Conservation (phyloP, 2,888 invertebrate species). For the Ecdyonurus torrentis region DNA sequence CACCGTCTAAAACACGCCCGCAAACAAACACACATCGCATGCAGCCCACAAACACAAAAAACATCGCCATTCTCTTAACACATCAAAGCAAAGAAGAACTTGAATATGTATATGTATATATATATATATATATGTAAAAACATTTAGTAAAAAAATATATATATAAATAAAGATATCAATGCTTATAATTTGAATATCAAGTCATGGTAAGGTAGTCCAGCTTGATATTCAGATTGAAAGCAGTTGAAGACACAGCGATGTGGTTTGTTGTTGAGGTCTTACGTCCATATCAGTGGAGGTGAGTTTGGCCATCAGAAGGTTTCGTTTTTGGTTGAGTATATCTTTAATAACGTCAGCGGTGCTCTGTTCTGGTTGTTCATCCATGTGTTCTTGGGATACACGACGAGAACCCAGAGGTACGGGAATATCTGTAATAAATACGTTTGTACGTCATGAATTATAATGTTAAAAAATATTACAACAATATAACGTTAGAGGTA, state of each 20-base stretch:
- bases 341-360: constrained; percentile 88
- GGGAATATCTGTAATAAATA: background rate
- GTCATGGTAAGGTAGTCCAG: background rate
- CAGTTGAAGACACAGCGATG: too few species aligned
- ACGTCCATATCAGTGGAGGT: constrained; percentile 86
- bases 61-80: background rate
- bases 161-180: background rate
- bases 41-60: background rate
- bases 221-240: background rate
- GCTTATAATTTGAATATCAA: background rate
- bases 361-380: constrained; percentile 18
- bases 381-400: constrained; percentile 6
- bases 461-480: too few species aligned
- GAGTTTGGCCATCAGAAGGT: constrained; percentile 67
- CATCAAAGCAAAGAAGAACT: background rate
- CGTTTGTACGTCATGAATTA: too few species aligned
- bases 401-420: background rate
- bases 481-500: too few species aligned
- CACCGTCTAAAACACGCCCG: constrained; percentile 1
- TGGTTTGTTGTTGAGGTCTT: constrained; percentile 32
- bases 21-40: background rate
- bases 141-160: background rate
- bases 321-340: constrained; percentile 82
- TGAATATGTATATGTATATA: too few species aligned
- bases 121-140: too few species aligned